Evolutionary conservation across 2,797 vertebrate genomes (phyloP), one percentile per base, ranked within the genome.

Genomic region (Eleutherodactylus coqui): DNA sequence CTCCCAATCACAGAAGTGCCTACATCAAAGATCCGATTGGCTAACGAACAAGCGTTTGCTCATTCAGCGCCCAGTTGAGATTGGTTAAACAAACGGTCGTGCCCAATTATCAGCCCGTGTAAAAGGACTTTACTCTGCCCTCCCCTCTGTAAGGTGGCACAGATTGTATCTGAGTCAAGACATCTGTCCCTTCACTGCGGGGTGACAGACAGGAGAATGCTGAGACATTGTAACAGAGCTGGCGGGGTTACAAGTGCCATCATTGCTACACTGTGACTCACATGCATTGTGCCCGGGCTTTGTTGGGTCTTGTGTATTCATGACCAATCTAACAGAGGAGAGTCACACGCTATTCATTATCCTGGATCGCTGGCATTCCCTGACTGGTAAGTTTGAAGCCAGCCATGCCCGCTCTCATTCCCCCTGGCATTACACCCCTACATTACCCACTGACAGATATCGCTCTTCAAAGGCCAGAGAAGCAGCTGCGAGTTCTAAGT

Each of bases 401-500:
- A 62, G 24, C 17, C 53, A 77, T 75, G 32, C 60, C 73, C n/a
- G 58, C 62, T n/a, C 73, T 83, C 45, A 75, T 77, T 67, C 72
- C 83, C 9, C 58, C 21, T 34, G 36, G 41, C 76, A 60, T 58
- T 47, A 38, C 67, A 80, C n/a, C 84, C 84, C 6, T 21, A 45
- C 45, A 24, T 36, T 67, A 72, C 79, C 72, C 47, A n/a, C 55
- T 72, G 76, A 86, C 45, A 85, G 14, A 85, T 79, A 72, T 70
- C 75, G 29, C 38, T 78, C 73, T 78, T 87, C 75, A 87, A 87
- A 87, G 73, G 60, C 58, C 73, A 27, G 19, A 45, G 38, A 67
- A 82, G 38, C 85, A 87, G 85, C 85, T 87, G 85, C 64, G 2
- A 1, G 62, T 4, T 47, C 85, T 82, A 87, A 83, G 78, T 51